phyloP scores from a whole-genome alignment of 2,797 vertebrate species.

The Zenarchopterus dispar region DNA sequence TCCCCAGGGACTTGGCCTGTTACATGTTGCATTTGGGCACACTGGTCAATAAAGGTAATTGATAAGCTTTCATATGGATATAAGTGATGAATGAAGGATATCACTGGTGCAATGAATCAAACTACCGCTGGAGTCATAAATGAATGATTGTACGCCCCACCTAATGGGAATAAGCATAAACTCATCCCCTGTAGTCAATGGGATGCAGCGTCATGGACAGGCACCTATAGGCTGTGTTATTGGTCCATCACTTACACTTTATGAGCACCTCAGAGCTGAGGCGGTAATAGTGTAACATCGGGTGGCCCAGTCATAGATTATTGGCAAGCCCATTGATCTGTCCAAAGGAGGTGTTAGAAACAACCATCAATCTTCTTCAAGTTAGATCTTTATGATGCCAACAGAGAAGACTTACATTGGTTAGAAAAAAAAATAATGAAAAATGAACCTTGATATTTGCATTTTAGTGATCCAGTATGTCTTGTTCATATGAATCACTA shows the following conservation, averaged over 20 bases:
- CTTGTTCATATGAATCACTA: too few species aligned
- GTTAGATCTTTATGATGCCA: constrained; percentile 17
- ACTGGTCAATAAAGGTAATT: constrained; percentile 76
- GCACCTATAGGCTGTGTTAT: constrained; percentile 53
- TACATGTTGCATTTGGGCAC: constrained; percentile 66
- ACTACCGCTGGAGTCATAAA: constrained; percentile 47
- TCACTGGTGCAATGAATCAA: constrained; percentile 59
- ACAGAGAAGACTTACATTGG: neutral
- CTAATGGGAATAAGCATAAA: constrained; percentile 72
- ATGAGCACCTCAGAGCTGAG: constrained; percentile 57
- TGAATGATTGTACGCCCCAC: constrained; percentile 19
- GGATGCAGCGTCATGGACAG: constrained; percentile 26
- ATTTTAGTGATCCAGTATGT: neutral
- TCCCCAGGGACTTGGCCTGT: constrained; percentile 35
- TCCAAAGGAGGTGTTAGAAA: constrained; percentile 26
- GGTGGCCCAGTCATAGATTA: constrained; percentile 64
- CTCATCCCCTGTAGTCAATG: constrained; percentile 57
- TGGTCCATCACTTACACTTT: constrained; percentile 77
- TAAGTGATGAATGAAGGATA: constrained; percentile 72
- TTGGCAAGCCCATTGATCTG: constrained; percentile 68
- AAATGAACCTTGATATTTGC: neutral
- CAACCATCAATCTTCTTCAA: constrained; percentile 49
- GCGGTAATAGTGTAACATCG: constrained; percentile 27
- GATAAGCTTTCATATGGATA: constrained; percentile 74
- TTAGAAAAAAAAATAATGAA: neutral